Conservation (phyloP, 2,113 vertebrate species). For the Paratilapia polleni region DNA sequence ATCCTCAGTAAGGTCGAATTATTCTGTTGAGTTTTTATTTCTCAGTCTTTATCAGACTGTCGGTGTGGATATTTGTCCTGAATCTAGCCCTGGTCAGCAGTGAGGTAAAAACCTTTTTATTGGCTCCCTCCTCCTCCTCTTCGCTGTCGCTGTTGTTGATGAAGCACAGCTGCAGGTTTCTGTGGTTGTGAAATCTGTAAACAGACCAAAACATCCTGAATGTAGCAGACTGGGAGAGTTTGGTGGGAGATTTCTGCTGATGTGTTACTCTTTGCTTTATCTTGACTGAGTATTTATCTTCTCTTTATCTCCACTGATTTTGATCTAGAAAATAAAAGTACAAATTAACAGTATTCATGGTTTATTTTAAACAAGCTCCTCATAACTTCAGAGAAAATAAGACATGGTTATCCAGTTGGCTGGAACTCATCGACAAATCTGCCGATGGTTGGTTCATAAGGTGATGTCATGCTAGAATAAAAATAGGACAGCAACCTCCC, state of each 20-base stretch:
- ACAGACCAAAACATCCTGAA: not conserved
- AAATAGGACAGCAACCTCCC: not conserved
- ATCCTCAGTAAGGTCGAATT: not conserved
- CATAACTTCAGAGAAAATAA: accelerated
- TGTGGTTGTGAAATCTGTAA: constrained; percentile 74
- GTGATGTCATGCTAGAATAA: not conserved
- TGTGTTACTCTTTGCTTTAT: not conserved
- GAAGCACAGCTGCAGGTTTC: constrained; percentile 83
- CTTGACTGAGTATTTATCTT: not conserved
- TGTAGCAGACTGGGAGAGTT: too few species aligned
- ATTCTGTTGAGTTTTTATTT: not conserved
- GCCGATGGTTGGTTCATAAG: too few species aligned
- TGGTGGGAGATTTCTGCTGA: too few species aligned
- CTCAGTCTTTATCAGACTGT: too few species aligned
- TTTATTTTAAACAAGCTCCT: not conserved
- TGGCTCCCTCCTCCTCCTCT: constrained; percentile 60
- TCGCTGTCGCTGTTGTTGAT: constrained; percentile 82
- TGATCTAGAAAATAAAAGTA: too few species aligned
- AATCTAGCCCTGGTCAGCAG: not conserved
- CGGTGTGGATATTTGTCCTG: not conserved
- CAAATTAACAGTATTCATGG: not conserved
- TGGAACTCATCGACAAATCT: not conserved
- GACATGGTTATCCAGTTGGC: not conserved
- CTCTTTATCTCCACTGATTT: too few species aligned
- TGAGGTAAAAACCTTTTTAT: constrained; percentile 54